Conservation (phyloP, 2,888 invertebrate species). For the Nasonovia ribisnigri region DNA sequence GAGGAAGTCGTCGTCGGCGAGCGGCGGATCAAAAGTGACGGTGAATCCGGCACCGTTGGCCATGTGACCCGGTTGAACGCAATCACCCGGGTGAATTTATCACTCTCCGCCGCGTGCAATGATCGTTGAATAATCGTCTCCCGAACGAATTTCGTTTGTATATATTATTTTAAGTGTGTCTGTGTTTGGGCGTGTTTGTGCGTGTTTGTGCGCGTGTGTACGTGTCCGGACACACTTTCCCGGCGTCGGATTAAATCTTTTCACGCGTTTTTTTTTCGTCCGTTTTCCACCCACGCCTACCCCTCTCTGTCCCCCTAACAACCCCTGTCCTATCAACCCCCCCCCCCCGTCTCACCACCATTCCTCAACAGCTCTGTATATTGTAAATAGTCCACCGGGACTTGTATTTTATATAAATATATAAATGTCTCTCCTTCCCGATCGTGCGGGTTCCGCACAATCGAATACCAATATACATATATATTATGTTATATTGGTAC, state of each 20-base stretch:
- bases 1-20: slow-evolving; percentile 14
- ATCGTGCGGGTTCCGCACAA: neutral
- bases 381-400: neutral
- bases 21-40: slow-evolving; percentile 63
- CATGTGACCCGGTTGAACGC: slow-evolving; percentile 42
- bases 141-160: neutral
- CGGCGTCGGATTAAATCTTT: neutral
- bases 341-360: neutral
- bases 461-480: neutral
- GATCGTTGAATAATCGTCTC: neutral
- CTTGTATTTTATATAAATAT: neutral
- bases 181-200: neutral
- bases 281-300: neutral
- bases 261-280: neutral
- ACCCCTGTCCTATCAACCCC: neutral
- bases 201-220: neutral
- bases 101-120: neutral
- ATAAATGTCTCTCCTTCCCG: neutral
- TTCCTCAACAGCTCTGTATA: neutral
- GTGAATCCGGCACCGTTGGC: slow-evolving; percentile 60
- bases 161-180: neutral
- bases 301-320: neutral
- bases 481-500: neutral
- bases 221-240: neutral
- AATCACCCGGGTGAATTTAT: neutral